Conservation (phyloP, 2,113 vertebrate species). For the Pteropus alecto region DNA sequence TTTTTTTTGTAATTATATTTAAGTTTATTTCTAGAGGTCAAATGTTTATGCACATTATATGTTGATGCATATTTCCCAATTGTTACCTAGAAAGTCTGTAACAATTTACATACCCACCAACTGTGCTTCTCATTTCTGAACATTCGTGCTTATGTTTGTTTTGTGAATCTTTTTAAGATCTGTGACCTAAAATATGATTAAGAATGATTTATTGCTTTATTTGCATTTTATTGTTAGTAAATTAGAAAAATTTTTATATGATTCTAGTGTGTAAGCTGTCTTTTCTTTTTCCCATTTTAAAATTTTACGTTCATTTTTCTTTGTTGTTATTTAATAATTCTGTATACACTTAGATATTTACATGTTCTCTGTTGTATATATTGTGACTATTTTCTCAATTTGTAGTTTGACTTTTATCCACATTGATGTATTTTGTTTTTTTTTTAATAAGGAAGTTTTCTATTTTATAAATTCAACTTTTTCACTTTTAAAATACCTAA, state of each 20-base stretch:
- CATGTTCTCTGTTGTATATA: background rate
- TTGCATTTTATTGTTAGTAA: background rate
- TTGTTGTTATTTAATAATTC: background rate
- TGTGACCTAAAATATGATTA: background rate
- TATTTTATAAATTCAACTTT: background rate
- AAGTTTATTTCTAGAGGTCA: background rate
- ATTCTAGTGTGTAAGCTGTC: background rate
- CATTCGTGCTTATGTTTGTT: background rate
- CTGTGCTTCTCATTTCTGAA: background rate
- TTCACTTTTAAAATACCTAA: background rate
- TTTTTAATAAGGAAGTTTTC: background rate
- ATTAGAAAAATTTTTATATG: background rate
- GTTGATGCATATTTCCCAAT: background rate
- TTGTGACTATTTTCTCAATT: background rate
- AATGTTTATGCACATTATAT: background rate
- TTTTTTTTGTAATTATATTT: background rate
- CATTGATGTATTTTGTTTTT: background rate
- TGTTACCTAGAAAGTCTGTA: background rate
- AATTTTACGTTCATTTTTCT: background rate
- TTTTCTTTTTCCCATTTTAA: background rate
- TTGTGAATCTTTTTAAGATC: background rate
- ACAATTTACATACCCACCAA: background rate
- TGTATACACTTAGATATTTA: background rate
- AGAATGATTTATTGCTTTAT: background rate
- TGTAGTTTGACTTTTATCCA: background rate